These are phyloP conservation scores for Setophaga kirtlandii DNA, from an alignment of 2,113 vertebrate genomes.

Conservation along the genomic window DNA sequence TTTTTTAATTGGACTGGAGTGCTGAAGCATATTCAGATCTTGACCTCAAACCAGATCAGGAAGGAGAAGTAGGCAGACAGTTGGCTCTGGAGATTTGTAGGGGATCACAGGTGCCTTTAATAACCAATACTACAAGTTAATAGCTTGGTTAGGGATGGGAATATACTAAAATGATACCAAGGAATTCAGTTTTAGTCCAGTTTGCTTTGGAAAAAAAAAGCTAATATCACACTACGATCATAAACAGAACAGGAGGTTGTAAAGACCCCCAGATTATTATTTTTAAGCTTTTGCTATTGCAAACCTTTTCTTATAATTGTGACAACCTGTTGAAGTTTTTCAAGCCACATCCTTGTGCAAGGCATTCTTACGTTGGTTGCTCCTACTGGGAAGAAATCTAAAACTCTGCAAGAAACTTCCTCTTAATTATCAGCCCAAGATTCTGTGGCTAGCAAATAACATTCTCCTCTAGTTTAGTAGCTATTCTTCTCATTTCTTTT, in stretches of 20 bases:
- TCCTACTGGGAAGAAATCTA: neutral
- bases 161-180: neutral
- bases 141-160: constrained; percentile 26
- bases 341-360: neutral
- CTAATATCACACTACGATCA: neutral
- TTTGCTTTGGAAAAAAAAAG: neutral
- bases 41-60: constrained; percentile 46
- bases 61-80: constrained; percentile 20
- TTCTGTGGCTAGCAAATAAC: neutral
- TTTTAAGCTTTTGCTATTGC: neutral
- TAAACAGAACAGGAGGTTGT: neutral
- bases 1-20: constrained; percentile 60
- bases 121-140: constrained; percentile 18
- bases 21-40: constrained; percentile 33
- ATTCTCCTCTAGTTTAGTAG: neutral
- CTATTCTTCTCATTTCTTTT: neutral
- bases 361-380: neutral
- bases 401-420: neutral
- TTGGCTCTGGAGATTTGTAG: constrained; percentile 23
- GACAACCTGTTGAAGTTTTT: neutral
- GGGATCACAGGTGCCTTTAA: constrained; percentile 24
- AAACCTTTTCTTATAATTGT: neutral
- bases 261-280: neutral
- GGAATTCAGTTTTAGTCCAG: neutral
- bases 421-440: neutral